Base-by-base conservation (phyloP, 2,113 vertebrate genomes). In the Corvus hawaiiensis region DNA sequence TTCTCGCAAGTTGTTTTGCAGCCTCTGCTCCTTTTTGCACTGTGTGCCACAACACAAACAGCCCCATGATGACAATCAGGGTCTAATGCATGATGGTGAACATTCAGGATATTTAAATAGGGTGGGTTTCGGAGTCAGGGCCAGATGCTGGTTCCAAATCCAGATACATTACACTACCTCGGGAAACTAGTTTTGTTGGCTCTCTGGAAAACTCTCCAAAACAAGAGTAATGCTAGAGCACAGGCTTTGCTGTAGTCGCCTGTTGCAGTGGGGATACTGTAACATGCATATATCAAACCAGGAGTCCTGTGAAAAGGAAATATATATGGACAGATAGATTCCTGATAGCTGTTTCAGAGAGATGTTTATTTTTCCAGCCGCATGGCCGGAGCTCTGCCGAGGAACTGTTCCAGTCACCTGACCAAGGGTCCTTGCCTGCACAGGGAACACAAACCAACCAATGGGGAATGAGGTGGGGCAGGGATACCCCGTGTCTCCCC, bases 51-150 rank as follows among this genome's bases (percentile, higher is more conserved):
- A 66, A 61, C 17, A 37, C 43, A 46, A 64, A 16, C 33, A 59
- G 21, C 35, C 21, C 51, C 2, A 0, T 67, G 76, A 75, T 1
- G 9, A 55, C 13, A 43, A 6, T 4, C 1, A 5, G n/a, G 16
- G 18, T 52, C 54, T 76, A 32, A 37, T 35, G 16, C 0, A 3
- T 48, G 55, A 51, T 5, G 9, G 20, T 54, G 32, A 74, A 32
- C 9, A 22, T 18, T 37, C 24, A 28, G n/a, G 17, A 18, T 63
- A 26, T 58, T 83, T 88, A 37, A 74, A 49, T 17, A 58, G 10
- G 18, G 39, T 69, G 39, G 2, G 1, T 21, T 90, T 84, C 71
- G 48, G 76, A 84, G 56, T 39, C 69, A 59, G 27, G 22, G 26
- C 16, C 81, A 81, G 35, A 27, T 43, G 46, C 35, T 59, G 49